phyloP scores from a whole-genome alignment of 2,113 vertebrate genomes.

The Cyprichromis sp. region DNA sequence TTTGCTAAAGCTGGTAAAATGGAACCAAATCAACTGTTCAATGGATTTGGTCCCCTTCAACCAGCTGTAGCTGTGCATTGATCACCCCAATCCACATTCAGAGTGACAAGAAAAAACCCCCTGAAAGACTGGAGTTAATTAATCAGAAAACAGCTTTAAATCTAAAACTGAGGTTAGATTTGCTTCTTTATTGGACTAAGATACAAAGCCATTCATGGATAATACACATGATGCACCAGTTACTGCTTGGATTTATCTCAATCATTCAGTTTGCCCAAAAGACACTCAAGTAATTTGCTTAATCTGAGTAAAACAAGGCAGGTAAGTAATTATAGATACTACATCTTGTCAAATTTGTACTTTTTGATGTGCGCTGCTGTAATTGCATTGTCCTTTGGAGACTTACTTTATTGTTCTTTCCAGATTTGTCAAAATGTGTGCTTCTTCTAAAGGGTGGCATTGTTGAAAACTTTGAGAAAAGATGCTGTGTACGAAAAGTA shows the following conservation, averaged over 20 bases:
- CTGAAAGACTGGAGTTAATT: background rate
- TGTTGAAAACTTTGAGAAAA: background rate
- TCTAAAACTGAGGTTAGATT: background rate
- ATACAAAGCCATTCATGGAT: background rate
- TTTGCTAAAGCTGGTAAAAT: constrained; percentile 99
- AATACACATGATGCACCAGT: background rate
- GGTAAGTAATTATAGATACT: constrained; percentile 33
- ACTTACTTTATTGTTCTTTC: background rate
- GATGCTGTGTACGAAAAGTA: background rate
- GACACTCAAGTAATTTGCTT: constrained; percentile 3
- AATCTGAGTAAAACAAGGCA: constrained; percentile 4
- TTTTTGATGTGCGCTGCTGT: background rate
- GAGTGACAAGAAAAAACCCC: fast-evolving
- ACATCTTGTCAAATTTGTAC: background rate
- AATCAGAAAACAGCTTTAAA: background rate
- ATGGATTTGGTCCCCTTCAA: constrained; percentile 99
- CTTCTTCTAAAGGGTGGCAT: background rate
- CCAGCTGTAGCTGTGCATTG: constrained; percentile 99
- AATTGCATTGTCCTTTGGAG: constrained; percentile 8
- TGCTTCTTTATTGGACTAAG: background rate
- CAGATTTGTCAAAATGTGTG: background rate
- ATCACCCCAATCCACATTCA: constrained; percentile 63
- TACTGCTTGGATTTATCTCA: constrained; percentile 2
- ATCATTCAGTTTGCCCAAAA: constrained; percentile 11
- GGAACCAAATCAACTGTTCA: constrained; percentile 99